phyloP scores from a whole-genome alignment of 2,797 vertebrate species.

The Diglossa cyanea region DNA sequence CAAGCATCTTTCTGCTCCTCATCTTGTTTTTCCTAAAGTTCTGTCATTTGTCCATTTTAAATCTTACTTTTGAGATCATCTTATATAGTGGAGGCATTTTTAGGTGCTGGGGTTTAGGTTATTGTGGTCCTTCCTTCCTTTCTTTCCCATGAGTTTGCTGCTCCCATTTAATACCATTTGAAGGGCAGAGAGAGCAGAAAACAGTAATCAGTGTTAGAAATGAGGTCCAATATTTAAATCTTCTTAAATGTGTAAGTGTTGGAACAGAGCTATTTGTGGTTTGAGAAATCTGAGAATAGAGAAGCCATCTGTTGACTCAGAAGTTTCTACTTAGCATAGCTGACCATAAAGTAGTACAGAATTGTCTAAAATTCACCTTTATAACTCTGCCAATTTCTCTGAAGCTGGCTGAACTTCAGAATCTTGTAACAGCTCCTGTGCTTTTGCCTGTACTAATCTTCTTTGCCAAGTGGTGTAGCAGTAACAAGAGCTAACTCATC shows the following conservation, averaged over 20 bases:
- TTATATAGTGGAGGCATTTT: background rate
- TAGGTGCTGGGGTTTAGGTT: background rate
- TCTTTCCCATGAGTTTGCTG: background rate
- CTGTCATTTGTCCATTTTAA: background rate
- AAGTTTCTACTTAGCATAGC: background rate
- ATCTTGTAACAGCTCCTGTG: background rate
- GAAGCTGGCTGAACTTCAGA: background rate
- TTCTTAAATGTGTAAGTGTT: background rate
- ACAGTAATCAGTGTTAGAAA: background rate
- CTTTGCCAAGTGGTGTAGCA: background rate
- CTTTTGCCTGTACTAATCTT: slow-evolving; percentile 4
- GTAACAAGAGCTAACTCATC: background rate
- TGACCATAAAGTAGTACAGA: background rate
- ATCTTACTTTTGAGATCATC: background rate
- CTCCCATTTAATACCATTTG: background rate
- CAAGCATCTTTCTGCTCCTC: background rate
- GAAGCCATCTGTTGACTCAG: background rate
- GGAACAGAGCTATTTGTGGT: background rate
- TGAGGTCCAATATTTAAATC: background rate
- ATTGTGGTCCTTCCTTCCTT: background rate
- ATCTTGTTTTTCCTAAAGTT: background rate
- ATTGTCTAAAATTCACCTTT: background rate
- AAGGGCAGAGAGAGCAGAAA: background rate
- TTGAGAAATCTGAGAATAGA: background rate
- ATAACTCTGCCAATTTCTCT: background rate